Base-by-base conservation (phyloP, 2,113 vertebrate species). In the Etheostoma cragini region DNA sequence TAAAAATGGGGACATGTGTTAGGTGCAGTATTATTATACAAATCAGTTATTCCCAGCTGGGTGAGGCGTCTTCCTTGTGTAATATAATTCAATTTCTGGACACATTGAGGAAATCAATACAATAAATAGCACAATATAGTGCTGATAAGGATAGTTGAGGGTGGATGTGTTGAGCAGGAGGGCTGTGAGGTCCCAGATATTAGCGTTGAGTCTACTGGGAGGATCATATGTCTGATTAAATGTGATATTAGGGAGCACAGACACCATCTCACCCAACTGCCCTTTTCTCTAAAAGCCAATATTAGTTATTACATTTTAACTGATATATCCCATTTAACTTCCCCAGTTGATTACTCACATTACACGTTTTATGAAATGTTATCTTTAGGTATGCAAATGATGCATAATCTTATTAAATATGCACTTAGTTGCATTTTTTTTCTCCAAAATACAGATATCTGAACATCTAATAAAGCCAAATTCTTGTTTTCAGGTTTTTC, bases 221-320 rank as follows among this genome's bases (percentile, higher is more conserved):
- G 24, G 1, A 0, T 81, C 42, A 42, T 33, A 47, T n/a, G 66
- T 82, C 56, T 35, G 72, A 79, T 68, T 81, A n/a, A 74, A 77
- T 79, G 30, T 65, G 26, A 77, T 22, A 22, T 42, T 42, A 42
- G 50, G 45, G 80, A 78, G 26, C 8, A 11, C 26, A 64, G 17
- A 30, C 33, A 63, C 68, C 52, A 63, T 19, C 2, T 42, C 46
- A 38, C 42, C 33, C 47, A 57, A 3, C 57, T 21, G 13, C 30
- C 67, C 21, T 52, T 53, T 62, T 15, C 26, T 35, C 56, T 47
- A 33, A 78, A 63, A 62, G 47, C 21, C 60, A 67, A 8, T 8
- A 10, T 38, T 30, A 30, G 10, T 42, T 45, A 47, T 76, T 38
- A 21, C 6, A 38, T 42, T 42, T 42, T 42, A 42, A 42, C 8